phyloP scores from a whole-genome alignment of 2,113 vertebrate species.

The Paradoxurus hermaphroditus region DNA sequence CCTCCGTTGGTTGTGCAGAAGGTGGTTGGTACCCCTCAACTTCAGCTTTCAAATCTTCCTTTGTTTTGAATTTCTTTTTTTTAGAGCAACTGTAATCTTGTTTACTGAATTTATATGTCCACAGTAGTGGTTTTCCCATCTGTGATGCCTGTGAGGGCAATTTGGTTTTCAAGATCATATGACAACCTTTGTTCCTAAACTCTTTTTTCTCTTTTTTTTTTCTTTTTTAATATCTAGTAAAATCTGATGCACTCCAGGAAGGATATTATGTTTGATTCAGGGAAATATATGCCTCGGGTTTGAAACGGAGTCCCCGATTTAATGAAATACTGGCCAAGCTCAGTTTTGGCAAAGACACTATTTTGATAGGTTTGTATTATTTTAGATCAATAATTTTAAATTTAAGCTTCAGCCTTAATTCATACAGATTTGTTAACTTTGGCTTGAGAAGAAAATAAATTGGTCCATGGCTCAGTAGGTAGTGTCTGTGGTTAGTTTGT shows the following conservation, averaged over 20 bases:
- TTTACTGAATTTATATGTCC: not conserved
- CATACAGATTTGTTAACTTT: not conserved
- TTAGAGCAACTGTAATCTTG: not conserved
- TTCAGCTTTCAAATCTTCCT: not conserved
- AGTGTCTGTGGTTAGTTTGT: not conserved
- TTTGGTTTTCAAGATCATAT: not conserved
- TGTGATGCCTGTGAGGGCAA: not conserved
- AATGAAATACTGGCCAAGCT: not conserved
- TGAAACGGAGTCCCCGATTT: not conserved
- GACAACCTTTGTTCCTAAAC: not conserved
- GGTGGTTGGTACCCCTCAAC: not conserved
- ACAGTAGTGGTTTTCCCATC: not conserved
- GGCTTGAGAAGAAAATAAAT: slow-evolving; percentile 16
- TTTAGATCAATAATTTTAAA: not conserved
- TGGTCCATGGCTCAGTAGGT: not conserved
- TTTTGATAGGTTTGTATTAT: not conserved
- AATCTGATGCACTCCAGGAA: not conserved
- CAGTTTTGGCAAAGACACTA: not conserved
- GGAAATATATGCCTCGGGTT: not conserved
- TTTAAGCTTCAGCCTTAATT: not conserved
- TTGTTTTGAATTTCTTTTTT: not conserved
- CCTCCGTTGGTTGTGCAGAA: not conserved
- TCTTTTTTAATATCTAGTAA: not conserved
- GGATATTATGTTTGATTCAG: not conserved
- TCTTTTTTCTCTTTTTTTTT: not conserved